Conservation (phyloP, 64 coral and sea anemone species). For the Stichodactyla helianthus region DNA sequence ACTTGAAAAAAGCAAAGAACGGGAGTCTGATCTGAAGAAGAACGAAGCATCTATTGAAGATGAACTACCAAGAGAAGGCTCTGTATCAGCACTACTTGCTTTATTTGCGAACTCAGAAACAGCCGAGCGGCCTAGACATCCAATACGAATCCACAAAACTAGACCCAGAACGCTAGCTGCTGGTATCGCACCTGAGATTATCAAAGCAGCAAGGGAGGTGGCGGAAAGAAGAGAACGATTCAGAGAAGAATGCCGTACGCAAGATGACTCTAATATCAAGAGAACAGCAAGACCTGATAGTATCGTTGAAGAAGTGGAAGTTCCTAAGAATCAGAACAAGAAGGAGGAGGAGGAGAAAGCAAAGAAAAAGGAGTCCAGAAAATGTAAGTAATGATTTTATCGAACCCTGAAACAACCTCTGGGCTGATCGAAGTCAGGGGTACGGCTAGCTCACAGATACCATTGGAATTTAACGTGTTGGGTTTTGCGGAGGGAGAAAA, state of each 20-base stretch:
- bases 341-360: not conserved
- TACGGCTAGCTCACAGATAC: too few species aligned
- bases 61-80: constrained; percentile 20
- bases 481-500: too few species aligned
- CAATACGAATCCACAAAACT: constrained; percentile 30
- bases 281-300: constrained; percentile 9
- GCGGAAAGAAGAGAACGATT: constrained; percentile 31
- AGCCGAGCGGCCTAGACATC: constrained; percentile 23
- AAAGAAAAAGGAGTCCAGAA: constrained; percentile 15
- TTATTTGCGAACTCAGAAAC: constrained; percentile 37
- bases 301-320: constrained; percentile 11
- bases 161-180: constrained; percentile 62
- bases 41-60: not conserved
- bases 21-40: not conserved
- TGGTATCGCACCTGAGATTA: constrained; percentile 63
- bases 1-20: not conserved
- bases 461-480: too few species aligned
- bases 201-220: constrained; percentile 35
- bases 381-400: constrained; percentile 3
- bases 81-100: constrained; percentile 28
- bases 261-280: constrained; percentile 6
- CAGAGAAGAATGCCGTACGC: not conserved
- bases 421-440: too few species aligned
- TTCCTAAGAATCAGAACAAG: not conserved
- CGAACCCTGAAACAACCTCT: too few species aligned